Percentiles rank a stretch among this genome's conserved stretches.
Evolutionary conservation across 2,113 vertebrate species (phyloP).

Genomic region (Mastomys coucha): DNA sequence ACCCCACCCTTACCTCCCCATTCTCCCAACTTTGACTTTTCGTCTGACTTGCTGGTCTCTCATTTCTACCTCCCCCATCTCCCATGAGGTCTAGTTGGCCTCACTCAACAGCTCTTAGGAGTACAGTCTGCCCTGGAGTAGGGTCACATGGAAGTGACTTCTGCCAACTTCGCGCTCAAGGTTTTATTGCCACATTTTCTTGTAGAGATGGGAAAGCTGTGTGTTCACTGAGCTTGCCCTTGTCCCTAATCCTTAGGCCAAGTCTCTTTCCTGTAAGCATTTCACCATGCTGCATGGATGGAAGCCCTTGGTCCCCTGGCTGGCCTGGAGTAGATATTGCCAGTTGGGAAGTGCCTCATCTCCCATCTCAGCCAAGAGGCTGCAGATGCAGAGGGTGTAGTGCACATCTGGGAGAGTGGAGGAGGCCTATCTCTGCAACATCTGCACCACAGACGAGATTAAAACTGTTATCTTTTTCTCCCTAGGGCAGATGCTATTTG

Average conservation of each 20-base stretch:
- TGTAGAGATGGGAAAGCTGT: background rate
- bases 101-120: background rate
- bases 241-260: background rate
- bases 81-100: background rate
- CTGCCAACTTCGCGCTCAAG: constrained; percentile 6
- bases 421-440: background rate
- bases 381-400: background rate
- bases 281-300: background rate
- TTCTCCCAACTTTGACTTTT: background rate
- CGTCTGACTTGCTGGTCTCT: background rate
- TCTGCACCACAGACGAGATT: background rate
- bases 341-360: background rate
- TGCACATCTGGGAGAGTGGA: background rate
- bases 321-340: background rate
- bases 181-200: constrained; percentile 36
- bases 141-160: constrained; percentile 23
- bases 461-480: background rate
- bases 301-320: background rate
- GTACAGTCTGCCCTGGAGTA: background rate
- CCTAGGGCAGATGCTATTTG: background rate
- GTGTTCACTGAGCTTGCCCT: constrained; percentile 1
- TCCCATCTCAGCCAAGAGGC: background rate
- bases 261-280: background rate
- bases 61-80: background rate
- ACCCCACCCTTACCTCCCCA: background rate